Percentiles rank a stretch among this genome's conserved stretches.
Evolutionary conservation across 1,140 invertebrate genomes (phyloP).

Genomic region (Macrotrachela quadricornifera): DNA sequence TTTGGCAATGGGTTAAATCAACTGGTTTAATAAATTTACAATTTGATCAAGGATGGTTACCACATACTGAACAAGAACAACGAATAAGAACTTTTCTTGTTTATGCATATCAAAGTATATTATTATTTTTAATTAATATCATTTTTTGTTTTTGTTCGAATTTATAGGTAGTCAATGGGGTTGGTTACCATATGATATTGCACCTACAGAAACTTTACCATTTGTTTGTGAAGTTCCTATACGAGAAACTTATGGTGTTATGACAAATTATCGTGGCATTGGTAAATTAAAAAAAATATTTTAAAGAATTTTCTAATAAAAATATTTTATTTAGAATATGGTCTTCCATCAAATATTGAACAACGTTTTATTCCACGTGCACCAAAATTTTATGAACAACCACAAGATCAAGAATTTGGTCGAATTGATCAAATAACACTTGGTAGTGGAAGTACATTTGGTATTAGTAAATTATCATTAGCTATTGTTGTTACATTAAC

Average conservation of each 20-base stretch:
- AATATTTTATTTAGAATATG: slow-evolving; percentile 2
- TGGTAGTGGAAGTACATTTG: slow-evolving; percentile 6
- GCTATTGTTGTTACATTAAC: slow-evolving; percentile 16
- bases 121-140: too few species aligned
- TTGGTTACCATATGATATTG: not conserved
- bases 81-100: not conserved
- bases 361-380: slow-evolving; percentile 55
- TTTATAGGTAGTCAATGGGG: slow-evolving; percentile 9
- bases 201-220: slow-evolving; percentile 18
- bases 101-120: slow-evolving; percentile 7
- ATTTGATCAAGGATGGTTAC: not conserved
- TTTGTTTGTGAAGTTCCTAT: slow-evolving; percentile 67
- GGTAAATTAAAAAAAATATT: slow-evolving; percentile 11
- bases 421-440: slow-evolving; percentile 43
- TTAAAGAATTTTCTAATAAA: too few species aligned
- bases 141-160: too few species aligned
- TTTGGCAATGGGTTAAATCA: slow-evolving; percentile 2
- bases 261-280: slow-evolving; percentile 16
- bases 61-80: too few species aligned
- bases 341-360: slow-evolving; percentile 31
- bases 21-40: slow-evolving; percentile 1
- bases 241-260: slow-evolving; percentile 15
- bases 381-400: slow-evolving; percentile 65
- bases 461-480: not conserved
- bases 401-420: slow-evolving; percentile 57